Base-by-base conservation (phyloP, 2,888 invertebrate genomes). In the Spialia ferax region DNA sequence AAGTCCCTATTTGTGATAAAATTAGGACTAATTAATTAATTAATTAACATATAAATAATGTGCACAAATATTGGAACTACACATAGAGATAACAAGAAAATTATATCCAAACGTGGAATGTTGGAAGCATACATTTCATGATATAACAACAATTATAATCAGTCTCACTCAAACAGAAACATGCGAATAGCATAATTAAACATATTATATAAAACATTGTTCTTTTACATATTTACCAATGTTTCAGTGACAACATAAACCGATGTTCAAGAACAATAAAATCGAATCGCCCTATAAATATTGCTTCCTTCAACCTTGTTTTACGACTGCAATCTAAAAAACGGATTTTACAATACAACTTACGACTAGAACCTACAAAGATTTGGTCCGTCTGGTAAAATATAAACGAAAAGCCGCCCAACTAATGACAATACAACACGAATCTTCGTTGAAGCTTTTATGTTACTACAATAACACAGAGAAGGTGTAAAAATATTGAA, bases 161-260 rank as follows among this genome's bases (percentile, higher is more conserved):
- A 92, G 92, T 91, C n/a, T n/a, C n/a, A n/a, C 91, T 91, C 88
- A 86, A 89, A 86, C 86, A 80, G 86, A 87, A 84, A 85, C 82
- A 87, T 78, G 74, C 85, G 75, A 82, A 85, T 80, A 60, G 82
- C 73, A 78, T 69, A 74, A 67, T 54, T n/a, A n/a, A n/a, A n/a
- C n/a, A n/a, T n/a, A n/a, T n/a, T n/a, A n/a, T 78, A 80, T 63
- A 70, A 77, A 71, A 63, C 54, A 69, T 38, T 52, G 69, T 73
- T 69, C 74, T 72, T 75, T 79, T 76, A 75, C 70, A 77, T 77
- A 75, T 76, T 77, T 75, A 77, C 73, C 73, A 57, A 72, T 72
- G 63, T 69, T 71, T 71, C 56, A 71, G 57, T 54, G 69, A 63
- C 59, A 67, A 55, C 63, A 26, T 63, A 67, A 68, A 70, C 2